Percentiles rank a stretch among this genome's conserved stretches.
Conservation (phyloP, 2,797 vertebrate genomes). For the Hephaestus fuliginosus region DNA sequence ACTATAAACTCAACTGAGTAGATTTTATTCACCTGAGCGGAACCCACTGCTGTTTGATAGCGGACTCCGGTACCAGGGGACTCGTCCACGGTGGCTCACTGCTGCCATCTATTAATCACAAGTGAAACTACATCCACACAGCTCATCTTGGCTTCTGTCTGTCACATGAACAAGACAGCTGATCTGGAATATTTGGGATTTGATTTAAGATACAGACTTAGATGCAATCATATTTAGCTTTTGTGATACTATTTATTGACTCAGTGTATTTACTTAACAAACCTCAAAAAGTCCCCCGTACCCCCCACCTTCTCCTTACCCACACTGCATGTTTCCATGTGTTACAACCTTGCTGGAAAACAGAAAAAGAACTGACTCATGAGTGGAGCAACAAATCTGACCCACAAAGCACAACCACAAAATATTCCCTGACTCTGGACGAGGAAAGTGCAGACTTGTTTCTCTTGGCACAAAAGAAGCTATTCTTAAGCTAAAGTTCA, state of each 20-base stretch:
- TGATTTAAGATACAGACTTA: slow-evolving; percentile 68
- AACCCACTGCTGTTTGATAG: not conserved
- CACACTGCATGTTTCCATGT: slow-evolving; percentile 72
- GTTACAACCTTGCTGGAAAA: slow-evolving; percentile 72
- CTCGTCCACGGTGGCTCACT: slow-evolving; percentile 84
- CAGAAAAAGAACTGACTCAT: slow-evolving; percentile 77
- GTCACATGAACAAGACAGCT: slow-evolving; percentile 36
- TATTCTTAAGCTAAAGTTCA: slow-evolving; percentile 80
- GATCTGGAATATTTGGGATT: slow-evolving; percentile 63
- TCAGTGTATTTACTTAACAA: slow-evolving; percentile 68
- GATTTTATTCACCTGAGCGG: not conserved
- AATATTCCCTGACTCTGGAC: slow-evolving; percentile 72
- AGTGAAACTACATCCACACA: slow-evolving; percentile 57
- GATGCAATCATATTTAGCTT: slow-evolving; percentile 68
- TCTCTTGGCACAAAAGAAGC: slow-evolving; percentile 71
- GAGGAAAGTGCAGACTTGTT: slow-evolving; percentile 74
- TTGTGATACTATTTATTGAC: slow-evolving; percentile 75
- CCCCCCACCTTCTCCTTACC: slow-evolving; percentile 30
- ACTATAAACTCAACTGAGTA: not conserved
- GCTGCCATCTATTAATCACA: slow-evolving; percentile 91
- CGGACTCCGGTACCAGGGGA: slow-evolving; percentile 8
- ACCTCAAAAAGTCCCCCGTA: slow-evolving; percentile 53
- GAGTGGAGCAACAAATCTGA: slow-evolving; percentile 74
- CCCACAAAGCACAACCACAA: slow-evolving; percentile 72
- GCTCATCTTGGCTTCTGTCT: slow-evolving; percentile 46